Base-by-base conservation (phyloP, 2,888 invertebrate genomes). In the Graphium colonna region DNA sequence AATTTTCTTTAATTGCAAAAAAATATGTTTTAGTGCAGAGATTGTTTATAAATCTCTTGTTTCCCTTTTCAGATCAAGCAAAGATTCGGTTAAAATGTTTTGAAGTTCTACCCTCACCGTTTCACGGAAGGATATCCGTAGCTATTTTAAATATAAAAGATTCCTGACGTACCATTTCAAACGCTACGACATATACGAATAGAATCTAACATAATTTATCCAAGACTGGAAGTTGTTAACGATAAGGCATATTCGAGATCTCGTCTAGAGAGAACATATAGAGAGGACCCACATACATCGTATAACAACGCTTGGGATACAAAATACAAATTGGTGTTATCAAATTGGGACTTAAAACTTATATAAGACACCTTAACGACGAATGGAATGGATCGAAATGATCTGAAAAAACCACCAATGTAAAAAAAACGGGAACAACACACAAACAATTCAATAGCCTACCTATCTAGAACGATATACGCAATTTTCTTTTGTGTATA, bases 311-410 rank as follows among this genome's bases (percentile, higher is more conserved):
- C 68, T 68, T 60, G 71, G 71, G 73, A 69, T 72, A 72, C 71
- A 69, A 69, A 68, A 68, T 71, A 73, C 52, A 76, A 72, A n/a
- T 79, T 79, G 78, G 78, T 79, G 78, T 79, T 78, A 70, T 69
- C 63, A 63, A 36, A 64, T 73, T 79, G 79, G 82, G 82, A 77
- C 84, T 80, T 82, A 83, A 74, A 74, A 72, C 36, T 73, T 75
- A 75, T 74, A 73, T 69, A 69, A 68, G 68, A 65, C 65, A 70
- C 64, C 68, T 71, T 70, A 67, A 66, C 57, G 59, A 63, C 57
- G n/a, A 65, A 72, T 75, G 73, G 71, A 74, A 76, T 73, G 68
- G 65, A 73, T 58, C 49, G 54, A 68, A 63, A 60, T 58, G 57
- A 57, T 42, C 60, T 21, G 28, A 59, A 55, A 51, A 60, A 57